Evolutionary conservation across 2,888 invertebrate genomes (phyloP).

Genomic region (Lissocephala sabroskyi): DNA sequence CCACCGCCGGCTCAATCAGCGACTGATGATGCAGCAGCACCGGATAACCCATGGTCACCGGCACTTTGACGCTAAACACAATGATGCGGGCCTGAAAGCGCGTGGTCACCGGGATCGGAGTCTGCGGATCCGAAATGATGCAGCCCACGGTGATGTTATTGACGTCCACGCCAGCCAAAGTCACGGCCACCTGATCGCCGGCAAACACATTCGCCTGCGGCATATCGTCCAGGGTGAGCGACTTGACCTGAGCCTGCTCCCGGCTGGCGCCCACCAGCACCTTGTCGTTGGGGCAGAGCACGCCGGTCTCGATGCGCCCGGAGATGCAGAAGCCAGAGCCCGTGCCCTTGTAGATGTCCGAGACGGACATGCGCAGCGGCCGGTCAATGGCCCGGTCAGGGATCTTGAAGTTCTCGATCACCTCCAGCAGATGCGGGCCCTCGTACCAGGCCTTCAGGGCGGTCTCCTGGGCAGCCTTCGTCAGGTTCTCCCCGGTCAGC

Average conservation of each 20-base stretch:
- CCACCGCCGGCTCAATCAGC: conserved; percentile 89
- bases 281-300: conserved; percentile 88
- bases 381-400: conserved; percentile 90
- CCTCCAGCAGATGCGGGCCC: conserved; percentile 87
- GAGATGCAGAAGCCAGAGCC: conserved; percentile 92
- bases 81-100: conserved; percentile 93
- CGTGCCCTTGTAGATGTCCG: conserved; percentile 95
- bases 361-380: conserved; percentile 92
- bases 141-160: conserved; percentile 89
- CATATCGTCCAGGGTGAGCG: conserved; percentile 81
- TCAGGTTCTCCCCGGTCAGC: conserved; percentile 94
- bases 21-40: conserved; percentile 95
- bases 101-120: conserved; percentile 86
- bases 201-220: conserved; percentile 86
- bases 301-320: conserved; percentile 93
- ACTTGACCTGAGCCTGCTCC: conserved; percentile 87
- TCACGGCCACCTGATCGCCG: conserved; percentile 92
- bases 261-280: conserved; percentile 89
- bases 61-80: conserved; percentile 92
- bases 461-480: conserved; percentile 78
- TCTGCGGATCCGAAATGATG: conserved; percentile 86
- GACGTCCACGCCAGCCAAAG: conserved; percentile 84
- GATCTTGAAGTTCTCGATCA: conserved; percentile 89
- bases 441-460: conserved; percentile 83
- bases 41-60: conserved; percentile 91